Percentiles rank a stretch among this genome's conserved stretches.
These are phyloP conservation scores for Micrasema minimum DNA, from an alignment of 1,140 invertebrate species.

Conservation along the genomic window DNA sequence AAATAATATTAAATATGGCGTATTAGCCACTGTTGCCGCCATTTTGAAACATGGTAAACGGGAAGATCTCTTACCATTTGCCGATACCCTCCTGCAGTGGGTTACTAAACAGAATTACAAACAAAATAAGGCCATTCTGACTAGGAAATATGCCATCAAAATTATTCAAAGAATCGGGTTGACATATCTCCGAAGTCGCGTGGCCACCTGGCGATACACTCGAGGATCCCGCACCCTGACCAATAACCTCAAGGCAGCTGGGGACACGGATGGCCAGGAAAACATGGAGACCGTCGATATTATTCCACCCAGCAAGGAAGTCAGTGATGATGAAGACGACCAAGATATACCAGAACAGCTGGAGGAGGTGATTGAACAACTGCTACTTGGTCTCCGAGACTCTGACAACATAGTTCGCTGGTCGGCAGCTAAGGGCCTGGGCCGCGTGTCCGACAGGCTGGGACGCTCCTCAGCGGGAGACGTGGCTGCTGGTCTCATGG, in stretches of 20 bases:
- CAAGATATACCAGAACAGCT: conserved; percentile 74
- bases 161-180: conserved; percentile 92
- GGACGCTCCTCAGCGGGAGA: conserved; percentile 90
- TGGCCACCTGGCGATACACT: conserved; percentile 94
- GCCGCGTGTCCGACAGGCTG: conserved; percentile 87
- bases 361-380: conserved; percentile 91
- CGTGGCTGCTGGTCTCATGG: conserved; percentile 88
- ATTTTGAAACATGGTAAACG: conserved; percentile 94
- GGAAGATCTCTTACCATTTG: conserved; percentile 86
- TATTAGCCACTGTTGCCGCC: conserved; percentile 82
- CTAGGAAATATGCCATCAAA: conserved; percentile 92
- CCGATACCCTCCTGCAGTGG: conserved; percentile 77
- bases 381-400: conserved; percentile 83
- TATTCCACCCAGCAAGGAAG: conserved; percentile 58
- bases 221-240: conserved; percentile 82
- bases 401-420: conserved; percentile 86
- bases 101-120: conserved; percentile 78
- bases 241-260: conserved; percentile 68
- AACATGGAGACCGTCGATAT: conserved; percentile 20
- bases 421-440: conserved; percentile 97
- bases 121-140: conserved; percentile 77
- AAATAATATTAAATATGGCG: conserved; percentile 77
- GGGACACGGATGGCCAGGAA: conserved; percentile 59
- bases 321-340: conserved; percentile 67
- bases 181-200: conserved; percentile 83